These are phyloP conservation scores for Illadopsis cleaveri DNA, from an alignment of 2,113 vertebrate genomes.

Conservation along the genomic window DNA sequence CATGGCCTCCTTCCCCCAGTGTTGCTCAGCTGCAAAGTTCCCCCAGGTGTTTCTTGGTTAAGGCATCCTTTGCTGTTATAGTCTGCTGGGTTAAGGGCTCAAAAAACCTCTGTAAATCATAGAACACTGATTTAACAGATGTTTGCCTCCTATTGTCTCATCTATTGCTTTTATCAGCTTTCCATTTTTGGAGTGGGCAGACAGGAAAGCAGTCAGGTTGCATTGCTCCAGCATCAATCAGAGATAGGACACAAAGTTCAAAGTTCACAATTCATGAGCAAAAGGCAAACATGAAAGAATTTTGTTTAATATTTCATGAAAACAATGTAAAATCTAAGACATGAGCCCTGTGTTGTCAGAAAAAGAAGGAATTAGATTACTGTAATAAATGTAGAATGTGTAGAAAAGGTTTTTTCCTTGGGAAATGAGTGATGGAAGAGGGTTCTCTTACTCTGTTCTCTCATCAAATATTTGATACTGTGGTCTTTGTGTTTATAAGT, in stretches of 20 bases:
- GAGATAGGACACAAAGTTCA: not conserved
- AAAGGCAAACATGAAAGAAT: not conserved
- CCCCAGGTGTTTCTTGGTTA: not conserved
- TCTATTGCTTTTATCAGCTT: not conserved
- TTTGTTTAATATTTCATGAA: not conserved
- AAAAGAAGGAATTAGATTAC: not conserved
- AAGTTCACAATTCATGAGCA: not conserved
- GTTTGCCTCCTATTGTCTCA: not conserved
- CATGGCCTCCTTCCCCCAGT: not conserved
- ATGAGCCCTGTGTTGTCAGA: not conserved
- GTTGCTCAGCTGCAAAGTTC: not conserved
- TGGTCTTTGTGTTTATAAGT: not conserved
- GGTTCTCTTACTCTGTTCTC: not conserved
- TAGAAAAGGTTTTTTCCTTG: not conserved
- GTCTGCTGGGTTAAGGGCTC: not conserved
- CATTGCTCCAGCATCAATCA: not conserved
- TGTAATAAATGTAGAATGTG: not conserved
- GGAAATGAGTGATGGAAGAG: not conserved
- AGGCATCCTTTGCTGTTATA: not conserved
- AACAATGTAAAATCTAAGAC: not conserved
- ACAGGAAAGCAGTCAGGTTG: not conserved
- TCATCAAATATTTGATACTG: not conserved
- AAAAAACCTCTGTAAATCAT: not conserved
- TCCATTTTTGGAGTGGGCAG: not conserved
- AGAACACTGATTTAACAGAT: not conserved